A percentile compares a stretch with the other conserved stretches of the same genome.
Evolutionary conservation across 2,888 invertebrate genomes (phyloP).

Genomic region (Stenoptilia bipunctidactyla): DNA sequence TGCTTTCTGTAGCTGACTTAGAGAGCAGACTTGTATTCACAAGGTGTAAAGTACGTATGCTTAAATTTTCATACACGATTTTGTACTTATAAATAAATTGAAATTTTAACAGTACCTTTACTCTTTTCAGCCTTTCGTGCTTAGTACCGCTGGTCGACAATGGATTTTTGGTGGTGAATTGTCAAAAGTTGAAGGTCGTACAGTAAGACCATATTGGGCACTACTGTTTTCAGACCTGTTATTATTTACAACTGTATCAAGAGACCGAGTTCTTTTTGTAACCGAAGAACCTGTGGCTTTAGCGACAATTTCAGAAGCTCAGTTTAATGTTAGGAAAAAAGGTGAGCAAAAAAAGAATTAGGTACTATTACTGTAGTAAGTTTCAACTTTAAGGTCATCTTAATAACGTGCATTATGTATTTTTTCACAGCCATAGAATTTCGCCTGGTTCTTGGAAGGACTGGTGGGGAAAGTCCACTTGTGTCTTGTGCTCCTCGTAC

Average conservation of each 20-base stretch:
- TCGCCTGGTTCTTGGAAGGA: conserved; percentile 79
- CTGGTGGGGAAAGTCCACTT: conserved; percentile 80
- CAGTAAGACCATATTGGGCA: conserved; percentile 88
- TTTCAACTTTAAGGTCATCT: background rate
- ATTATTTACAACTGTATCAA: conserved; percentile 87
- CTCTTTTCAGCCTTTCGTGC: conserved; percentile 78
- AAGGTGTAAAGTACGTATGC: conserved; percentile 79
- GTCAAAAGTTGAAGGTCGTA: conserved; percentile 85
- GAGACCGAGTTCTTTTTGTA: conserved; percentile 88
- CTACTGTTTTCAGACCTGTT: conserved; percentile 87
- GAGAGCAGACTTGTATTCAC: conserved; percentile 91
- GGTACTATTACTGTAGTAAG: background rate
- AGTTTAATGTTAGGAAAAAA: conserved; percentile 89
- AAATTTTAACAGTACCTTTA: background rate
- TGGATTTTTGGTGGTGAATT: conserved; percentile 93
- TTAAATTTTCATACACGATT: background rate
- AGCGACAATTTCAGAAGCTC: conserved; percentile 83
- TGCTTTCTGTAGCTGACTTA: conserved; percentile 85
- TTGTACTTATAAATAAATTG: background rate
- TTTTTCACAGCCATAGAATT: conserved; percentile 83
- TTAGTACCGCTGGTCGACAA: conserved; percentile 86
- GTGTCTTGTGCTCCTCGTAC: conserved; percentile 81
- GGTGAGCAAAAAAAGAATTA: conserved; percentile 43
- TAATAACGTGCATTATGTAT: no score
- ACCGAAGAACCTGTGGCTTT: conserved; percentile 89